Evolutionary conservation across 2,888 invertebrate genomes (phyloP).

Genomic region (Sussaba pulchella): DNA sequence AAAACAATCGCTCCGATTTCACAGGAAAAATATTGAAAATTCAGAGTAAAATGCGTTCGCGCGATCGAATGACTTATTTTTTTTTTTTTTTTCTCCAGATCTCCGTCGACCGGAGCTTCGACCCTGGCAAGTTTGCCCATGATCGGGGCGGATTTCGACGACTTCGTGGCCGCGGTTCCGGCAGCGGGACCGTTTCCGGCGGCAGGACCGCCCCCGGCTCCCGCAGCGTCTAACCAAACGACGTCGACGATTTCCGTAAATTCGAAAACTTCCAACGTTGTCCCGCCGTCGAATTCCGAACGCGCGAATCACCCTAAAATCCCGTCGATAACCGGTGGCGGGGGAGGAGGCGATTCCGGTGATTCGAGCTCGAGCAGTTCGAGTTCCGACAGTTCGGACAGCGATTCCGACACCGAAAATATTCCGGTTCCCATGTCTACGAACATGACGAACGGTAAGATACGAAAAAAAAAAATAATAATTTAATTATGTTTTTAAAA

Average conservation of each 20-base stretch:
- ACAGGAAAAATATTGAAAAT: no score
- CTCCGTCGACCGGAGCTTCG: conserved; percentile 87
- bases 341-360: conserved; percentile 74
- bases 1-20: no score
- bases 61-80: no score
- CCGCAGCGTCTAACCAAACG: conserved; percentile 56
- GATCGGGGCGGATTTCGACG: conserved; percentile 89
- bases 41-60: no score
- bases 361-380: conserved; percentile 82
- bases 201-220: conserved; percentile 63
- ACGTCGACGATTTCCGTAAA: conserved; percentile 60
- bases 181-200: no score
- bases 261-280: conserved; percentile 46
- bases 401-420: conserved; percentile 84
- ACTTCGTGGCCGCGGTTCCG: conserved; percentile 75
- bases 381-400: conserved; percentile 84
- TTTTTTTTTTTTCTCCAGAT: conserved; percentile 83
- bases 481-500: no score
- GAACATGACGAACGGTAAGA: conserved; percentile 76
- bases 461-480: conserved; percentile 1
- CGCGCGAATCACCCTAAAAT: conserved; percentile 51
- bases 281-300: conserved; percentile 67
- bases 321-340: conserved; percentile 42
- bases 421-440: conserved; percentile 72
- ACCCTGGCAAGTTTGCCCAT: conserved; percentile 91